Evolutionary conservation across 2,888 invertebrate species (phyloP), one percentile per base, ranked within the genome.

Genomic region (Byasa hedistus): DNA sequence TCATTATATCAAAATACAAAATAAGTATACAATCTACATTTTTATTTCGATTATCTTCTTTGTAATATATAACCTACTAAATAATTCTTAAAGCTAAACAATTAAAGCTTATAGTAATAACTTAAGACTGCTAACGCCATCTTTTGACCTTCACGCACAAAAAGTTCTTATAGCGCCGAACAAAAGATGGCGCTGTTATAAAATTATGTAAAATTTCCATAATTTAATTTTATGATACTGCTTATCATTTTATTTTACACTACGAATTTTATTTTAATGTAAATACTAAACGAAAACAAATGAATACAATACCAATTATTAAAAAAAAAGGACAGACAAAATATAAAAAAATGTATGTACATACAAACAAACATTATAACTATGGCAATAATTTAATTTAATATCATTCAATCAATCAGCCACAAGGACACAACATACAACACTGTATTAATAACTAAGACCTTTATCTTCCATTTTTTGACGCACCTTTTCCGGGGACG

Each of bases 391-490:
- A 71, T 44, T 57, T 59, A 69, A 65, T 60, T 68, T 64, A 70
- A 36, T 64, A 56, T 69, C 48, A 48, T 69, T 59, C 54, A 66
- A 62, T 44, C 63, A 56, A 61, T 72, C 70, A 70, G 70, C 71
- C 71, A 70, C 68, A 64, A 66, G 22, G 23, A 54, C 66, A 68
- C 68, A 67, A 52, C 64, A 59, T 63, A 66, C 57, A 58, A 19
- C 56, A 36, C 36, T 10, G 21, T 10, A 51, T 76, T 76, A 91
- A 73, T 87, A 91, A 7, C 85, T 79, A 15, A 90, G 76, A 10
- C 91, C 91, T 71, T 79, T 83, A 57, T 77, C 73, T 70, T 90
- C 89, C 81, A 91, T 82, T 71, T 83, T 76, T 59, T 79, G 79
- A 58, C 90, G 75, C 22, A 91, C 83, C 67, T 79, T 79, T 52